Percentiles rank a stretch among this genome's conserved stretches.
These are phyloP conservation scores for Apodemia zela DNA, from an alignment of 2,888 invertebrate genomes.

Conservation along the genomic window DNA sequence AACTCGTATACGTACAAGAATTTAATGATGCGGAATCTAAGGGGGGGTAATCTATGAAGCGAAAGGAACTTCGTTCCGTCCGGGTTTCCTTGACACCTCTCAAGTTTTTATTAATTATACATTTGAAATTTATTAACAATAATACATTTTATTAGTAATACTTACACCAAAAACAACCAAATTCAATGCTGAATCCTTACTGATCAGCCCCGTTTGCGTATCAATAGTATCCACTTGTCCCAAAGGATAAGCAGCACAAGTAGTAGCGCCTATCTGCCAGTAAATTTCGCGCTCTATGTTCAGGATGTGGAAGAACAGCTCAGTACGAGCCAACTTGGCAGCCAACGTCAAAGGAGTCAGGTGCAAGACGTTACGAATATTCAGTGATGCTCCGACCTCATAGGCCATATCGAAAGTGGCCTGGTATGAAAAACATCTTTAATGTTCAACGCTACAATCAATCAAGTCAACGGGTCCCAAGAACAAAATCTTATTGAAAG, in stretches of 20 bases:
- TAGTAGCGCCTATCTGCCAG: slow-evolving; percentile 98
- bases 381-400: slow-evolving; percentile 94
- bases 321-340: slow-evolving; percentile 94
- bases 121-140: too few species aligned
- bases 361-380: slow-evolving; percentile 91
- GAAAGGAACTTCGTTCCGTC: too few species aligned
- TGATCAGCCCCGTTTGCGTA: slow-evolving; percentile 93
- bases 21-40: too few species aligned
- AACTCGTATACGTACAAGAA: too few species aligned
- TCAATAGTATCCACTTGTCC: slow-evolving; percentile 97
- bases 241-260: slow-evolving; percentile 97
- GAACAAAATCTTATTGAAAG: too few species aligned
- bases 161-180: slow-evolving; percentile 97
- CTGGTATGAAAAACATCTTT: slow-evolving; percentile 60
- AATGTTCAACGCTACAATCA: too few species aligned
- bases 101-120: too few species aligned
- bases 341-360: slow-evolving; percentile 96
- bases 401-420: slow-evolving; percentile 96
- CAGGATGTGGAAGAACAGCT: slow-evolving; percentile 98
- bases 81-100: too few species aligned
- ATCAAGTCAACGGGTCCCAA: too few species aligned
- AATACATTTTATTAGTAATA: slow-evolving; percentile 17
- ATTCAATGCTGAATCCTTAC: slow-evolving; percentile 96
- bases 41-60: too few species aligned
- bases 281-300: slow-evolving; percentile 97